These are phyloP conservation scores for Coendou prehensilis DNA, from an alignment of 2,797 vertebrate species.

Conservation along the genomic window DNA sequence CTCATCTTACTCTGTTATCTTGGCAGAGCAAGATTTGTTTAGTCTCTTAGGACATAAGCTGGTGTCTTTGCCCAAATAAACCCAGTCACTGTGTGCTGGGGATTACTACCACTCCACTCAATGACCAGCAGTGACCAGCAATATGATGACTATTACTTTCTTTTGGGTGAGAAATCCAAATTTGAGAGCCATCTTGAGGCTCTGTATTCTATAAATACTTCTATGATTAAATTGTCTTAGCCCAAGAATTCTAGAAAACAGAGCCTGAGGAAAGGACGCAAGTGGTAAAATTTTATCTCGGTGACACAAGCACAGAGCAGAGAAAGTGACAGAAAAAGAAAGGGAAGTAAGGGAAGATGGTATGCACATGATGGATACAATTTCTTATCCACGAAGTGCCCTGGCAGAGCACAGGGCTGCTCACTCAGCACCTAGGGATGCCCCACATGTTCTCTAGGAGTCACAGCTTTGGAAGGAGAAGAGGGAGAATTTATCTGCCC, in stretches of 20 bases:
- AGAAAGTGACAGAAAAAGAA: background rate
- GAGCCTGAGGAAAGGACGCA: background rate
- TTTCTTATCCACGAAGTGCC: fast-evolving
- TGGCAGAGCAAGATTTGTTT: background rate
- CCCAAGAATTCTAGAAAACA: background rate
- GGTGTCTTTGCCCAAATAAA: background rate
- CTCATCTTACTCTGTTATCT: background rate
- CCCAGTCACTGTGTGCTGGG: fast-evolving
- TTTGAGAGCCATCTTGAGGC: background rate
- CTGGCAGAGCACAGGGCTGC: fast-evolving
- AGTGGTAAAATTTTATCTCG: background rate
- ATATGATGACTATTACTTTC: background rate
- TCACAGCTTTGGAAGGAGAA: background rate
- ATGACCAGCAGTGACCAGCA: background rate
- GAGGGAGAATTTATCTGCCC: fast-evolving
- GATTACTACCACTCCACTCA: too few relatives aligned
- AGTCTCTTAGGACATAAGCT: background rate
- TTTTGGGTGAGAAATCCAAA: background rate
- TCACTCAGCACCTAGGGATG: background rate
- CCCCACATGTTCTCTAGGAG: background rate
- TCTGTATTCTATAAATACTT: background rate
- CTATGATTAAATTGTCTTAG: background rate
- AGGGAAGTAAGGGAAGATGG: fast-evolving
- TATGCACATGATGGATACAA: fast-evolving
- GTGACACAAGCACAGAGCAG: background rate